These are phyloP conservation scores for Aeoliscus strigatus DNA, from an alignment of 2,797 vertebrate genomes.

Conservation along the genomic window DNA sequence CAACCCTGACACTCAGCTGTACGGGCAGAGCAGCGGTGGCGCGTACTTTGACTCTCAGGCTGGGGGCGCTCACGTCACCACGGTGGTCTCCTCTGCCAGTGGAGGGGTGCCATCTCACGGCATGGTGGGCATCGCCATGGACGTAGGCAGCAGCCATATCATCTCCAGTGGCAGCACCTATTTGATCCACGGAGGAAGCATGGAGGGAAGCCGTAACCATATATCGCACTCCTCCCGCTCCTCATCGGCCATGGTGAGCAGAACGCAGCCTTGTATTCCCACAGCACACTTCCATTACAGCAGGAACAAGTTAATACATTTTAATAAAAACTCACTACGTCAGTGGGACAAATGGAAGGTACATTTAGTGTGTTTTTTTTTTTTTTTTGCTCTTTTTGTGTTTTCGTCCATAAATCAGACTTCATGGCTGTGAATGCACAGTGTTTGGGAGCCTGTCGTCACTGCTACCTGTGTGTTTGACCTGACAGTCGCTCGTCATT, in stretches of 20 bases:
- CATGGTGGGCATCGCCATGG: slow-evolving; percentile 98
- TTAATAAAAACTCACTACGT: no score
- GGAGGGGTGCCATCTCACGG: slow-evolving; percentile 82
- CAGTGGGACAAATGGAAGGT: no score
- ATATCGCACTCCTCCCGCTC: slow-evolving; percentile 91
- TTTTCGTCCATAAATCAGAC: no score
- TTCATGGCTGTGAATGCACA: no score
- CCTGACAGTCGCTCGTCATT: slow-evolving; percentile 8
- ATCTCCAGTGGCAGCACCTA: slow-evolving; percentile 92
- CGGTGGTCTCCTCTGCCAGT: slow-evolving; percentile 87
- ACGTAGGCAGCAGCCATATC: slow-evolving; percentile 88
- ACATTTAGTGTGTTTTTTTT: no score
- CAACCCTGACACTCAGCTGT: slow-evolving; percentile 89
- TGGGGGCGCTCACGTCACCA: slow-evolving; percentile 86
- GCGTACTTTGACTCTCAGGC: slow-evolving; percentile 90
- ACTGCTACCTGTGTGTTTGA: slow-evolving; percentile 22
- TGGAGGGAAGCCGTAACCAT: slow-evolving; percentile 88
- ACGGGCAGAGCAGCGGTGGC: slow-evolving; percentile 82
- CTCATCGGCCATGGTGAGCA: slow-evolving; percentile 92
- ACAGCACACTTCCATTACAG: slow-evolving; percentile 2
- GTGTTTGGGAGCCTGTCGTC: slow-evolving; percentile 8
- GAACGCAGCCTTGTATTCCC: neutral
- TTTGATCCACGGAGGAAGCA: slow-evolving; percentile 87
- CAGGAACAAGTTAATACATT: no score
- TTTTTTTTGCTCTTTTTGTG: no score